A percentile compares a stretch with the other conserved stretches of the same genome.
These are phyloP conservation scores for Coccyzus lansbergi DNA, from an alignment of 2,797 vertebrate species.

Conservation along the genomic window DNA sequence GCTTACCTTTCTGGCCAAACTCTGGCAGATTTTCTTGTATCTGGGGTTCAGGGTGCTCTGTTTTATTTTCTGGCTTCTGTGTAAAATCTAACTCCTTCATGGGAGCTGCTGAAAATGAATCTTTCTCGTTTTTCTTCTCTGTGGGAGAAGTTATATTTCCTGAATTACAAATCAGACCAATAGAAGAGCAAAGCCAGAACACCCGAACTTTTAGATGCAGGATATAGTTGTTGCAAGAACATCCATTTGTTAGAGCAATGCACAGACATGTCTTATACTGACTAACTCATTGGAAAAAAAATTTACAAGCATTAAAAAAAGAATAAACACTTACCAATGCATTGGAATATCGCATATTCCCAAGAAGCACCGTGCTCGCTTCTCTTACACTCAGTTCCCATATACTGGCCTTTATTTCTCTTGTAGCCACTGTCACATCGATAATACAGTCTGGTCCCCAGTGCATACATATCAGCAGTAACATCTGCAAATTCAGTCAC, in stretches of 20 bases:
- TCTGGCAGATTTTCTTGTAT: background rate
- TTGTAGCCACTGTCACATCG: background rate
- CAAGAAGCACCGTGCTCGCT: background rate
- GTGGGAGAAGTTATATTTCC: background rate
- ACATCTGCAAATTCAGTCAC: background rate
- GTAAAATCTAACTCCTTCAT: background rate
- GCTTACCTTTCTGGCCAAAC: background rate
- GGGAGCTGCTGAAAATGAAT: background rate
- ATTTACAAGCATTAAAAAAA: background rate
- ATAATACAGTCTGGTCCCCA: slow-evolving; percentile 17
- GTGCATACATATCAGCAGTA: background rate
- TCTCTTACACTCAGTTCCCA: background rate
- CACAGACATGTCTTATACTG: background rate
- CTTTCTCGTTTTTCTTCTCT: background rate
- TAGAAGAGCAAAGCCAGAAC: background rate
- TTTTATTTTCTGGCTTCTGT: background rate
- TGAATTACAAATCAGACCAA: background rate
- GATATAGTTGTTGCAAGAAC: background rate
- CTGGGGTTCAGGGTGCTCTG: background rate
- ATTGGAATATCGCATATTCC: background rate
- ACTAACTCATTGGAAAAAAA: background rate
- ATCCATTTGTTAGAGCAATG: background rate
- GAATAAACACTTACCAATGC: slow-evolving; percentile 21
- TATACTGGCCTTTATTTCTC: background rate
- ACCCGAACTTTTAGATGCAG: background rate